Evolutionary conservation across 2,113 vertebrate genomes (phyloP), one percentile per base, ranked within the genome.

Genomic region (Speoplatyrhinus poulsoni): DNA sequence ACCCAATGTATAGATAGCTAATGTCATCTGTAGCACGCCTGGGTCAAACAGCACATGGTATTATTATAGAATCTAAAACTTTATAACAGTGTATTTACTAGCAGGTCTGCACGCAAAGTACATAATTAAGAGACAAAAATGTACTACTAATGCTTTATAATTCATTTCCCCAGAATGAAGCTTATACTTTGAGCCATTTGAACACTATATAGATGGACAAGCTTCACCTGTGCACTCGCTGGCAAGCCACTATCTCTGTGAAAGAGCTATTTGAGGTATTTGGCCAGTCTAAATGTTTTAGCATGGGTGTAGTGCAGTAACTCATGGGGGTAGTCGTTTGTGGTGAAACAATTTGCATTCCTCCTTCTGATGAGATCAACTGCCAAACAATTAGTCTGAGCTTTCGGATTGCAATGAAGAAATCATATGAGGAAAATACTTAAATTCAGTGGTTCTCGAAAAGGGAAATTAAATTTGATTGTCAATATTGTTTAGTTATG

Each of bases 231-330:
- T 3, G 26, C 26, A 26, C 26, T 26, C 26, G 2, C 26, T 26
- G 26, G 26, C 26, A 26, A 26, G 2, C 26, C 26, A 60, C 58
- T 62, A 69, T 58, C 75, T 68, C 62, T 47, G 49, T 53, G 76
- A 70, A 59, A 12, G 32, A 60, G 75, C 79, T 82, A 85, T 91
- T 90, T 71, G 78, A 83, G 82, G 87, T 87, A 85, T 89, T 88
- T 83, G 84, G 82, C 68, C 12, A 8, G 76, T 70, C 67, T 89
- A 88, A 91, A 89, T 86, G 87, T 84, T 91, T 77, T 77, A 86
- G 80, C 82, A 86, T 90, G 89, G 26, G 65, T 63, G 72, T 78
- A 46, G 74, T 13, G 46, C 80, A 66, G 64, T 81, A 80, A 89
- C 85, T 79, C 70, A 79, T 88, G 89, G 78, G 75, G 76, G 75